Evolutionary conservation across 2,888 invertebrate genomes (phyloP).

Genomic region (Lithophane ornitopus): DNA sequence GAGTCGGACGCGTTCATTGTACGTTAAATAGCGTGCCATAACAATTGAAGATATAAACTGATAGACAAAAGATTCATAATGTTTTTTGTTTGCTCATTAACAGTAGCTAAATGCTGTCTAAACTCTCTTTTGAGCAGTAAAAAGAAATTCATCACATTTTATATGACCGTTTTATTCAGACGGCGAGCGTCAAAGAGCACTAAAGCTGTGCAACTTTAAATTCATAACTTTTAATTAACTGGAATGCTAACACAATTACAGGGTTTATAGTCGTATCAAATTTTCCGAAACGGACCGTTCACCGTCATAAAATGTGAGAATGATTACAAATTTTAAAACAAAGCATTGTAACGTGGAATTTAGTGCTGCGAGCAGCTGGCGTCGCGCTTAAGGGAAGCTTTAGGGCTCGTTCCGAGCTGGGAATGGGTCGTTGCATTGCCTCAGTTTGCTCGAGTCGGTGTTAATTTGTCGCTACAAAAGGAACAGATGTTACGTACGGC

Average conservation of each 20-base stretch:
- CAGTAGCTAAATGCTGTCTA: constrained; percentile 77
- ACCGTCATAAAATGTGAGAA: constrained; percentile 90
- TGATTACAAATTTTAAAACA: constrained; percentile 90
- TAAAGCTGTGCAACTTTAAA: constrained; percentile 86
- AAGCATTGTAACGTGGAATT: constrained; percentile 89
- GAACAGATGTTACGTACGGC: constrained; percentile 85
- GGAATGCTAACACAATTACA: constrained; percentile 89
- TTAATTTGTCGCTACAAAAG: constrained; percentile 87
- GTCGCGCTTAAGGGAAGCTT: constrained; percentile 86
- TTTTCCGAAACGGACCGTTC: constrained; percentile 89
- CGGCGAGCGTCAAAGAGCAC: constrained; percentile 82
- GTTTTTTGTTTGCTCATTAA: constrained; percentile 78
- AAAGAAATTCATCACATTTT: constrained; percentile 82
- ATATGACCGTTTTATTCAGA: constrained; percentile 77
- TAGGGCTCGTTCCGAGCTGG: constrained; percentile 84
- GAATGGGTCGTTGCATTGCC: constrained; percentile 84
- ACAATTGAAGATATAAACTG: constrained; percentile 73
- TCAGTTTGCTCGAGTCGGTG: constrained; percentile 84
- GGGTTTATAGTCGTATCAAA: constrained; percentile 90
- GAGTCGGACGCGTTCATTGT: constrained; percentile 67
- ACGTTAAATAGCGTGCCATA: constrained; percentile 73
- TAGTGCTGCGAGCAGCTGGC: constrained; percentile 87
- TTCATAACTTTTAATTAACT: constrained; percentile 91
- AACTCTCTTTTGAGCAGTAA: constrained; percentile 77
- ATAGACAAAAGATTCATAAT: constrained; percentile 74